phyloP scores from a whole-genome alignment of 2,113 vertebrate genomes.

The Acanthochromis polyacanthus region DNA sequence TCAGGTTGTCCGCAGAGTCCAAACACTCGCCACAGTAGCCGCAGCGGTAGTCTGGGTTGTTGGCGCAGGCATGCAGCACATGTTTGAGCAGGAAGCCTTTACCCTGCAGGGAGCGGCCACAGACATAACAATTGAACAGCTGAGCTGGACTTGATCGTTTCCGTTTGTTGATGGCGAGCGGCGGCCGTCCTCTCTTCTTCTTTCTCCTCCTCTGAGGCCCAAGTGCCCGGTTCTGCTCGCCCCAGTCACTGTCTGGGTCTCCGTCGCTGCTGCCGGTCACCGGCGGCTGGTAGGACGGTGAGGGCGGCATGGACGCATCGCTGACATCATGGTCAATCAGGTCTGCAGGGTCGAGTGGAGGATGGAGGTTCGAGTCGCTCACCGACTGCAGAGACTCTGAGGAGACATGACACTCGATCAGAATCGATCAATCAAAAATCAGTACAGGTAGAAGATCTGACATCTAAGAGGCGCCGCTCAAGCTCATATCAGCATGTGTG shows the following conservation, averaged over 20 bases:
- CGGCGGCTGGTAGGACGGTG: background rate
- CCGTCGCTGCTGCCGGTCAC: constrained; percentile 2
- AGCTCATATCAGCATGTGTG: too few relatives aligned
- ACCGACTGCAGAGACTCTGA: constrained; percentile 32
- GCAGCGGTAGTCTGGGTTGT: constrained; percentile 36
- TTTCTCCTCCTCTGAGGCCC: constrained; percentile 4
- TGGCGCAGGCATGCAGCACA: constrained; percentile 47
- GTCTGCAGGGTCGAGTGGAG: background rate
- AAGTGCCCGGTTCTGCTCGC: background rate
- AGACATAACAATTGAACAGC: constrained; percentile 45
- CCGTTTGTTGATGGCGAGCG: background rate
- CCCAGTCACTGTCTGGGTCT: constrained; percentile 34
- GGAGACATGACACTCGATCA: background rate
- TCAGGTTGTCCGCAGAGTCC: background rate
- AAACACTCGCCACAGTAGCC: constrained; percentile 56
- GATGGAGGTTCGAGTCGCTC: background rate
- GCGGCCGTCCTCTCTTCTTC: constrained; percentile 7
- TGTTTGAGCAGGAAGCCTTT: constrained; percentile 72
- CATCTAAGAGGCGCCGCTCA: too few relatives aligned
- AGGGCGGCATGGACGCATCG: background rate
- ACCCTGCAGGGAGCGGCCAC: constrained; percentile 49
- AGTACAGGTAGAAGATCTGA: too few relatives aligned
- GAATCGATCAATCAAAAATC: too few relatives aligned
- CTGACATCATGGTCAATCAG: background rate
- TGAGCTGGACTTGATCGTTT: background rate